Evolutionary conservation across 2,888 invertebrate species (phyloP), one percentile per base, ranked within the genome.

Genomic region (Tipula helvola): DNA sequence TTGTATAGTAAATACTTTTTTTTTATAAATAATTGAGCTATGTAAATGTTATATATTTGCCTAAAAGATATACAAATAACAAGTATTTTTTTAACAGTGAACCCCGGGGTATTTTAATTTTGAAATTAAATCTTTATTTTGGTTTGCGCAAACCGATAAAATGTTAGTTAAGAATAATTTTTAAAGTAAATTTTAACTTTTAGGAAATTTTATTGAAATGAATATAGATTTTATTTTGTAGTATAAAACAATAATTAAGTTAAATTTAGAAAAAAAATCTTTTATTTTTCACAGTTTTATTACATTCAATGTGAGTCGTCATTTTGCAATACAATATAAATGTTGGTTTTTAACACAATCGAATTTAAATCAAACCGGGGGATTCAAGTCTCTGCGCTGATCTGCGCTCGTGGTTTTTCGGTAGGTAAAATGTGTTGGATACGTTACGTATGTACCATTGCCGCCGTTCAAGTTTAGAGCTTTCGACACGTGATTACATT

Each of bases 31-130:
- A 71, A 28, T 71, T 71, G 71, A 71, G 71, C 71, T 71, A 71
- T 71, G 71, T 71, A 71, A 71, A 71, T 71, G 71, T 71, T 71
- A 71, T 71, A 71, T 71, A 71, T 71, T 71, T 71, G 71, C 71
- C 71, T 28, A 71, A 52, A n/a, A n/a, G 3, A 52, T 47, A 52
- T 5, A 57, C 5, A 18, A 57, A 16, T 12, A 28, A 71, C 28
- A 28, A 28, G 71, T 28, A 71, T 71, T 28, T 71, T 71, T 71
- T 71, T 71, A 71, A 71, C 10, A 71, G 10, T 71, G 18, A 71
- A 71, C 71, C 28, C 71, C 71, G 28, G 18, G 71, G 28, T 71
- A 7, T 57, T 57, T 57, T 57, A 57, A 8, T 57, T 57, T 71
- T 10, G 28, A 71, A 71, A 71, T 71, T 71, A 28, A 52, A 4